phyloP scores from a whole-genome alignment of 2,113 vertebrate genomes.

The Fregetta grallaria region DNA sequence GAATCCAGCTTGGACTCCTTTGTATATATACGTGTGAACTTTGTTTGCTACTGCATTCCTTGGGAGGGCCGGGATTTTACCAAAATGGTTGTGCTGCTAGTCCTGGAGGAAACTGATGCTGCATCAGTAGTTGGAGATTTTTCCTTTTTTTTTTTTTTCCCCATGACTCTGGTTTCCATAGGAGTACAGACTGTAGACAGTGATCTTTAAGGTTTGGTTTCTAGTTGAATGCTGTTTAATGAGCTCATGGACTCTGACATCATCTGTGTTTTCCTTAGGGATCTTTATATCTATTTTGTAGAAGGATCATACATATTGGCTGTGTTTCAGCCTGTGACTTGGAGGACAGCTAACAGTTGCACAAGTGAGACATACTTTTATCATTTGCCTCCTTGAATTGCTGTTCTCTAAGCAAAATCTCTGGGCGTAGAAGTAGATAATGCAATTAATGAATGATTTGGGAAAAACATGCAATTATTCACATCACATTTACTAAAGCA shows the following conservation, averaged over 20 bases:
- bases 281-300: background rate
- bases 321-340: background rate
- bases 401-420: background rate
- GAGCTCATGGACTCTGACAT: background rate
- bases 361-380: background rate
- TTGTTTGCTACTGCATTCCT: background rate
- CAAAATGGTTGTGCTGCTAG: background rate
- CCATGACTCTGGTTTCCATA: background rate
- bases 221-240: background rate
- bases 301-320: background rate
- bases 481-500: background rate
- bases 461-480: background rate
- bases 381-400: background rate
- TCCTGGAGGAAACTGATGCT: background rate
- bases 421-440: background rate
- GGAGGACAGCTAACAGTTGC: background rate
- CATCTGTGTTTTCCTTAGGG: background rate
- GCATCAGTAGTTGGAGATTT: background rate
- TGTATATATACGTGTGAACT: background rate
- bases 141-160: too few species aligned
- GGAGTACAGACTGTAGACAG: background rate
- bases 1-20: background rate
- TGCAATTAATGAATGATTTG: background rate
- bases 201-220: background rate
- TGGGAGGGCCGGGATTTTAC: fast-evolving